Evolutionary conservation across 1,140 invertebrate species (phyloP), one percentile per base, ranked within the genome.

Genomic region (Apis dorsata): DNA sequence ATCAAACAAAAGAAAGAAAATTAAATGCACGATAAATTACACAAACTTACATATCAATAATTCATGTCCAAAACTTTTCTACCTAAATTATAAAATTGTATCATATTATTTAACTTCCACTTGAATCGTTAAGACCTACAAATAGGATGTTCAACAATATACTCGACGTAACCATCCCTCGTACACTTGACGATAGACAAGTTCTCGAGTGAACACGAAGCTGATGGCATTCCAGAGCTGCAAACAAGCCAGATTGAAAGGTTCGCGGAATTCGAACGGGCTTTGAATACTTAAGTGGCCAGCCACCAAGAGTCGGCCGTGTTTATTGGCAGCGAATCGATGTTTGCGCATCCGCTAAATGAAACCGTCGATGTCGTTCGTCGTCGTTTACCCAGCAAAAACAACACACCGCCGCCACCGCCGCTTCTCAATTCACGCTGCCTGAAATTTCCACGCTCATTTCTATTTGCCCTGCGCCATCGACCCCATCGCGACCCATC

Each of bases 341-440:
- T 90, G 87, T 89, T 90, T 90, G 89, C 75, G 87, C 66, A 69
- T 82, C 74, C 62, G 75, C 84, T 85, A 90, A 90, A 90, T 90
- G 84, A 90, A 90, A 90, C 70, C 82, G 63, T 55, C 57, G 68
- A 78, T 77, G 79, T 55, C 74, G 69, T 73, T 28, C 66, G 44
- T 28, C 71, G 55, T 10, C 62, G 85, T 87, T 87, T 87, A 55
- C 68, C 11, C 66, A 68, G 68, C 68, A 88, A 88, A 88, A 88
- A 88, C 86, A 88, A 87, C 83, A 24, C 24, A 24, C 24, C 24
- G 24, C 24, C 24, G 24, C 24, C 24, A 83, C 51, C 51, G 24
- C 34, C 62, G 70, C 53, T 63, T 68, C 57, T 71, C 74, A 51
- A 79, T 85, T 78, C 84, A 75, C 80, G 73, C 66, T 84, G 28